A percentile compares a stretch with the other conserved stretches of the same genome.
phyloP scores from a whole-genome alignment of 1,140 invertebrate genomes.

The Chironomus tepperi region DNA sequence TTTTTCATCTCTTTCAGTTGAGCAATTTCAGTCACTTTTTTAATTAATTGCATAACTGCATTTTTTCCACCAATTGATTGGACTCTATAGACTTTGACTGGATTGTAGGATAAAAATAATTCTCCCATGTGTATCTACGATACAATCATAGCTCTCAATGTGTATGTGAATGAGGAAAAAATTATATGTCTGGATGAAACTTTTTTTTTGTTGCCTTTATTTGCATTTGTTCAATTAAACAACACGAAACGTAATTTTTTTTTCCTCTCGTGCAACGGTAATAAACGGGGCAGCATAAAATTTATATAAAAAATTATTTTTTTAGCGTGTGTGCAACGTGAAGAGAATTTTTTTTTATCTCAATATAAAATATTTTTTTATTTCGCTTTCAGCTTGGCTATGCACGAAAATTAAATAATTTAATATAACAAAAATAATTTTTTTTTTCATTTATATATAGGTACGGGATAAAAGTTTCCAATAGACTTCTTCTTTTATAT shows the following conservation, averaged over 20 bases:
- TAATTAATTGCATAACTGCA: conserved; percentile 14
- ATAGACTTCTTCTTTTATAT: conserved; percentile 1
- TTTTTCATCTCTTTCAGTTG: not conserved
- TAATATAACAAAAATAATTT: not conserved
- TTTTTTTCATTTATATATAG: not conserved
- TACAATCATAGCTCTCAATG: too few relatives aligned
- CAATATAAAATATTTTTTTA: not conserved
- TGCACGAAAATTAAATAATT: not conserved
- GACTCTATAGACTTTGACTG: not conserved
- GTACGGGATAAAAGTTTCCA: not conserved
- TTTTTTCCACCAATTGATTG: conserved; percentile 13
- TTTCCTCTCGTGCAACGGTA: not conserved
- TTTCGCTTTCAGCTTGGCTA: conserved; percentile 6
- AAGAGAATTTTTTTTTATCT: conserved; percentile 8
- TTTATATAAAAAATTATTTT: not conserved
- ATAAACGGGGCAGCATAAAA: not conserved
- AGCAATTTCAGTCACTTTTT: conserved; percentile 8
- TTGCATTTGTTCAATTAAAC: conserved; percentile 9
- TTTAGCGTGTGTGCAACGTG: not conserved
- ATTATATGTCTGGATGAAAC: conserved; percentile 8
- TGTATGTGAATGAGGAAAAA: not conserved
- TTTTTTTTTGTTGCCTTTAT: not conserved
- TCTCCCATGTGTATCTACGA: too few relatives aligned
- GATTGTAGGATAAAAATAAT: too few relatives aligned
- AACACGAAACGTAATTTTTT: not conserved